Percentiles rank a stretch among this genome's conserved stretches.
phyloP scores from a whole-genome alignment of 1,140 invertebrate genomes.

The Subanguina moxae region DNA sequence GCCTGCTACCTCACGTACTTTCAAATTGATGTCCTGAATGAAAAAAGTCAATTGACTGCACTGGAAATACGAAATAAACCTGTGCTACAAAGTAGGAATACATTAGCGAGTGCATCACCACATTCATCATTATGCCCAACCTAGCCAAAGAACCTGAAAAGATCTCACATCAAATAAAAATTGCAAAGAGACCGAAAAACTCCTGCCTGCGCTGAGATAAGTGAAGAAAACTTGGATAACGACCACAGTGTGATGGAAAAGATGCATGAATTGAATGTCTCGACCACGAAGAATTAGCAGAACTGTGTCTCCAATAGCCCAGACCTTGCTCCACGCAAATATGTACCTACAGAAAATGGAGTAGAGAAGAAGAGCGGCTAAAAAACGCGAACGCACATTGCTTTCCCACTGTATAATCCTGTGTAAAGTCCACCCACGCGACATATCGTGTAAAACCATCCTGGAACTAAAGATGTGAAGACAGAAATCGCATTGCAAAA shows the following conservation, averaged over 20 bases:
- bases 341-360: too few species aligned
- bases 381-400: constrained; percentile 25
- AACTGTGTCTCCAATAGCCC: constrained; percentile 32
- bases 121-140: constrained; percentile 97
- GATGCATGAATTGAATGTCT: constrained; percentile 23
- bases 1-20: constrained; percentile 8
- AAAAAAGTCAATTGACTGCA: not conserved
- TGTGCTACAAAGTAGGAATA: constrained; percentile 71
- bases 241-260: constrained; percentile 28
- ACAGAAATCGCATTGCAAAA: not conserved
- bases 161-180: too few species aligned
- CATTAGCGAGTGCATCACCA: constrained; percentile 91
- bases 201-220: constrained; percentile 22
- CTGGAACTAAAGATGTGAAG: constrained; percentile 11
- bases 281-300: constrained; percentile 23
- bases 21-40: constrained; percentile 13
- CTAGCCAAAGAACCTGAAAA: constrained; percentile 59
- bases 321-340: constrained; percentile 13
- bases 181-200: too few species aligned
- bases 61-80: constrained; percentile 64
- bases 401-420: constrained; percentile 18
- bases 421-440: constrained; percentile 23
- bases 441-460: constrained; percentile 28
- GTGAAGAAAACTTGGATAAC: constrained; percentile 24
- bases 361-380: too few species aligned